These are phyloP conservation scores for Sus scrofa DNA, from an alignment of 2,113 vertebrate genomes.

Conservation along the genomic window T2T-Sscrofa CM000814.6:37876001-37876500, in stretches of 20 bases:
- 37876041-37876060: no score
- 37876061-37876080: no score
- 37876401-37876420: conserved; percentile 93
- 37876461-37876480: background rate
- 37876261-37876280: conserved; percentile 95
- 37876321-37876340: conserved; percentile 95
- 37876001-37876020: no score
- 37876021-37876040: no score
- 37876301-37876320: conserved; percentile 96
- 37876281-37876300: conserved; percentile 99
- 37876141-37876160: background rate
- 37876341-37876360: conserved; percentile 91
- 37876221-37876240: conserved; percentile 94
- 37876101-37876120: no score
- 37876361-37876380: conserved; percentile 91
- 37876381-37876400: conserved; percentile 95
- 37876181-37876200: conserved; percentile 87
- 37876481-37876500: background rate
- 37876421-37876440: background rate
- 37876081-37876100: no score
- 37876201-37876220: conserved; percentile 87
- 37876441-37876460: background rate
- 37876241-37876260: conserved; percentile 96
- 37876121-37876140: no score
- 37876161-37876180: background rate